These are phyloP conservation scores for Drosophila miranda DNA, from an alignment of 1,140 invertebrate species.

Conservation along the genomic window DNA sequence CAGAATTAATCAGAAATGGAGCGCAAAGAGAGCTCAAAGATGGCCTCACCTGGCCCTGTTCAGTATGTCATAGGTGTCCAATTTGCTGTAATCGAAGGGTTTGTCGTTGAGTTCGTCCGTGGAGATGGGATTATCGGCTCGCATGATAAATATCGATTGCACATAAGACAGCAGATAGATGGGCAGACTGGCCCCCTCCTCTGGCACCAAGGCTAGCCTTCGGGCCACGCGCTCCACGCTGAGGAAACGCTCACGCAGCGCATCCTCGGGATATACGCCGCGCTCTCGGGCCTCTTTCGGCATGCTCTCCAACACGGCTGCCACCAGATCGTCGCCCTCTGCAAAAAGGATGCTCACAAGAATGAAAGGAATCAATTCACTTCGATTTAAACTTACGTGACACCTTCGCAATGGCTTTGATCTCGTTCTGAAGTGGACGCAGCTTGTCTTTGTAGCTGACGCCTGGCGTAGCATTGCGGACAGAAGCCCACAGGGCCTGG, in stretches of 20 bases:
- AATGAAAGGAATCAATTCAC: conserved; percentile 1
- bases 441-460: conserved; percentile 84
- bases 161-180: conserved; percentile 94
- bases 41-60: conserved; percentile 88
- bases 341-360: not conserved
- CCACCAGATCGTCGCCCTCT: conserved; percentile 88
- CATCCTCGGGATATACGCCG: conserved; percentile 93
- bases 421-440: conserved; percentile 89
- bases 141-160: conserved; percentile 88
- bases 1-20: too few relatives aligned
- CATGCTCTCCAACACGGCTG: conserved; percentile 89
- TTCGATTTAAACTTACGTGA: conserved; percentile 84
- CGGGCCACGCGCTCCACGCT: conserved; percentile 89
- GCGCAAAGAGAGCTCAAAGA: too few relatives aligned
- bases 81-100: conserved; percentile 86
- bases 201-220: conserved; percentile 92
- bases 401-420: conserved; percentile 87
- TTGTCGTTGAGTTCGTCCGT: conserved; percentile 88
- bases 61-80: conserved; percentile 94
- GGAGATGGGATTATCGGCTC: conserved; percentile 86
- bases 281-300: conserved; percentile 89
- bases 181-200: conserved; percentile 89
- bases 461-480: conserved; percentile 86
- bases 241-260: conserved; percentile 91
- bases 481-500: conserved; percentile 90